phyloP scores from a whole-genome alignment of 2,113 vertebrate species.

The Lucifuga dentata region DNA sequence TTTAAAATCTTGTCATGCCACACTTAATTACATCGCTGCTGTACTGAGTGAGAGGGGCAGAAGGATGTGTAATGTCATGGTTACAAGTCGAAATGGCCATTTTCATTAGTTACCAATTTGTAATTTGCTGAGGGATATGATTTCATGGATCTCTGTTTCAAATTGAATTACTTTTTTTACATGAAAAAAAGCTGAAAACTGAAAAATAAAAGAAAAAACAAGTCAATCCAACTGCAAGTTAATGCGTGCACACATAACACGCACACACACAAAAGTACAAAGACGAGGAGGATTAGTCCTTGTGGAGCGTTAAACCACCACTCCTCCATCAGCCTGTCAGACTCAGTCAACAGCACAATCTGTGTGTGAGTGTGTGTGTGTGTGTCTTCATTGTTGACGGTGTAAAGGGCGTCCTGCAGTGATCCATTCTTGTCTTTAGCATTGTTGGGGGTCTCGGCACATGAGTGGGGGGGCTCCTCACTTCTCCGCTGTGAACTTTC shows the following conservation, averaged over 20 bases:
- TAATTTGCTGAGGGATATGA: constrained; percentile 73
- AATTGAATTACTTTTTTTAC: constrained; percentile 75
- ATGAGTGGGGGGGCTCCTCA: constrained; percentile 9
- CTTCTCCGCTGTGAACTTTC: constrained; percentile 35
- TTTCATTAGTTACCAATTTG: constrained; percentile 80
- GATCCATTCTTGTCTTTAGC: constrained; percentile 46
- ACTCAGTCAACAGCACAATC: constrained; percentile 23
- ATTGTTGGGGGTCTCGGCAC: constrained; percentile 36
- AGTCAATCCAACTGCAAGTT: too few species aligned
- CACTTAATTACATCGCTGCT: constrained; percentile 75
- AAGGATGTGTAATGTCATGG: constrained; percentile 72
- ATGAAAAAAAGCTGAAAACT: constrained; percentile 46
- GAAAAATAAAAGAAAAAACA: not conserved
- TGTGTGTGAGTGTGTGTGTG: constrained; percentile 7
- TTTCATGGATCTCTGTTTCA: constrained; percentile 76
- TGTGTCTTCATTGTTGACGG: constrained; percentile 27
- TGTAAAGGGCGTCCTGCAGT: constrained; percentile 18
- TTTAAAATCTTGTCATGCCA: constrained; percentile 75
- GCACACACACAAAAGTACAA: constrained; percentile 12
- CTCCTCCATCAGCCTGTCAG: constrained; percentile 26
- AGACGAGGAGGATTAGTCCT: constrained; percentile 18
- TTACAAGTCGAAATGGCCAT: constrained; percentile 71
- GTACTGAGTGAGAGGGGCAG: constrained; percentile 64
- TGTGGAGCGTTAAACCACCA: constrained; percentile 25
- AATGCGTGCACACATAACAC: constrained; percentile 5